Base-by-base conservation (phyloP, 2,113 vertebrate species). In the Sciurus niger region DNA sequence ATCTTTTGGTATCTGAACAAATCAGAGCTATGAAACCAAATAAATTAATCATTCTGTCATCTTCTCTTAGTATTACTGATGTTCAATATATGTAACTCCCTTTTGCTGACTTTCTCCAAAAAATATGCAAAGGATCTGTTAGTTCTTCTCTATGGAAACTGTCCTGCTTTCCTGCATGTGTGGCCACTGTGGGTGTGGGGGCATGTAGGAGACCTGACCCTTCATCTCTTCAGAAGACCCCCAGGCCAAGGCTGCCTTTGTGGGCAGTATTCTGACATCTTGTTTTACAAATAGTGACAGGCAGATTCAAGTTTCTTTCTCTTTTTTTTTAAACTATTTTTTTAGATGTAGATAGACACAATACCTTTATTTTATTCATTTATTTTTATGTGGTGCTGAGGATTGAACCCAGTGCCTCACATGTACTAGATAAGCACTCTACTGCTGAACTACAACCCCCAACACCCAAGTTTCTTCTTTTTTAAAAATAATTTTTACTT, bases 401-500 rank as follows among this genome's bases (percentile, higher is more conserved):
- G 46, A 48, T 48, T 9, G 46, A 48, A 48, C 46, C 46, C 46
- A 48, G 46, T 48, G 46, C 46, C 46, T 48, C 6, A 8, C 1
- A 48, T 48, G 46, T 48, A 9, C 46, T 9, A 48, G 46, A 7
- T 48, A 48, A 48, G 9, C 46, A 48, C 46, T 40, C 40, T 48
- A 48, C 46, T 9, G 9, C 46, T 48, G 46, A 7, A 48, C 46
- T 48, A 9, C 46, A 48, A 48, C 46, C 46, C 40, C 40, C 40
- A 40, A 48, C 46, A 48, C 46, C 46, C 63, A 25, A 5, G 13
- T 92, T 73, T 76, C 63, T 92, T 89, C 67, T 78, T 40, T 72
- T 84, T 68, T 37, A 67, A 92, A 74, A 67, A 14, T 72, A 78
- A 55, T 87, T 86, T 58, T 65, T 65, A 76, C 72, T 74, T 95